Base-by-base conservation (phyloP, 2,113 vertebrate species). In the Otocyon megalotis region DNA sequence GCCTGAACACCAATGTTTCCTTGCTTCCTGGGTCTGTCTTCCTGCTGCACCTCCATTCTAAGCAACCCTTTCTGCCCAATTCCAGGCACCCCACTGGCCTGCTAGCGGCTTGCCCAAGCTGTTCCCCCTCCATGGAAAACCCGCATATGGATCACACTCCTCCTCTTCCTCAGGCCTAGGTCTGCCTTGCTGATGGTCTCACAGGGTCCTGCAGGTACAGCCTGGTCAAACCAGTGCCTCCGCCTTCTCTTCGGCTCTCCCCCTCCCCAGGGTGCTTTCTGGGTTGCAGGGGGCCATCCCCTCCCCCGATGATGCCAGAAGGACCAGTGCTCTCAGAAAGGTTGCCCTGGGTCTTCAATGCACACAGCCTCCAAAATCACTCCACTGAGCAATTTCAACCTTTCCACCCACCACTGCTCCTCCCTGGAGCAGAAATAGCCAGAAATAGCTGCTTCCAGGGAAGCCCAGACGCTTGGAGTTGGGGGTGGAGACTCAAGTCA, bases 381-480 rank as follows among this genome's bases (percentile, higher is more conserved):
- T 90, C 90, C 87, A 71, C 87, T 26, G 84, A 93, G 90, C 84
- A 88, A 62, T 54, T 84, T 88, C 90, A 92, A 93, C 91, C 85
- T 96, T 97, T 87, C 94, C 84, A 30, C 96, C 94, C 81, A 95
- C 96, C 62, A 43, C 43, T 56, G 92, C 87, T 97, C 88, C 32
- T 95, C 95, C 95, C 81, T 43, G 24, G 86, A 90, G 65, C 80
- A 97, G 90, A 94, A 97, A 92, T 7, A 60, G 93, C 96, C 95
- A 96, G 92, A 98, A 97, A 98, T 96, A 98, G 95, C 88, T 94
- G 88, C 94, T 97, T 77, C 86, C 54, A 95, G 53, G 84, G 94
- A 80, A 94, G 94, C 84, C 90, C 20, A 26, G 90, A 48, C 0
- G 13, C 87, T 63, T 50, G 60, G 50, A 80, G 84, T 76, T 53